A percentile compares a stretch with the other conserved stretches of the same genome.
These are phyloP conservation scores for Caracal caracal DNA, from an alignment of 2,113 vertebrate genomes.

Conservation along the genomic window DNA sequence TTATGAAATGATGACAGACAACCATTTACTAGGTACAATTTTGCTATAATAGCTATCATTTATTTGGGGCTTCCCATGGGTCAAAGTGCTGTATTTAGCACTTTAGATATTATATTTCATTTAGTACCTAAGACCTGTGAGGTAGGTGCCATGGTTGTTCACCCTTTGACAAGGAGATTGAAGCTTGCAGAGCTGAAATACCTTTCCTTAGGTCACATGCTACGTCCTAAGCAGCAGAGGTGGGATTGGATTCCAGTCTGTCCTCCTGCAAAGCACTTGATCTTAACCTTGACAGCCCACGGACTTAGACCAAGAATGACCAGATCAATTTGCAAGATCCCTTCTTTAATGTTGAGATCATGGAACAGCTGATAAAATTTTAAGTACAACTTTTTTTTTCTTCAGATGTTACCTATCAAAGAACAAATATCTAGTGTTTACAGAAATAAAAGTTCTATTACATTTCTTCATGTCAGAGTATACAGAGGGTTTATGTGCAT, in stretches of 20 bases:
- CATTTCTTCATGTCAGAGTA: constrained; percentile 50
- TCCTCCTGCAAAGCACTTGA: neutral
- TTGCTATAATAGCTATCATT: neutral
- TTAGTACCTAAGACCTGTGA: neutral
- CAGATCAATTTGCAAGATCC: neutral
- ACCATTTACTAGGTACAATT: neutral
- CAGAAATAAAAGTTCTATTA: constrained; percentile 64
- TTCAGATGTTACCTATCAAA: constrained; percentile 31
- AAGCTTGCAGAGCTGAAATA: neutral
- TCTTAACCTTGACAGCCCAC: neutral
- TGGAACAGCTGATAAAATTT: constrained; percentile 19
- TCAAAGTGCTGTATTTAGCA: neutral
- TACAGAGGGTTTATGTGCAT: constrained; percentile 73
- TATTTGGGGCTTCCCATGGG: neutral
- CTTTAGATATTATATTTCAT: neutral
- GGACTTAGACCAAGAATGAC: neutral
- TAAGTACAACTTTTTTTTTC: neutral
- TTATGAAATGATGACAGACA: neutral
- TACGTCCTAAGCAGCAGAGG: neutral
- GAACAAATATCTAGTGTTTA: constrained; percentile 54
- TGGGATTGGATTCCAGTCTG: no score
- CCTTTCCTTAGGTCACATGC: no score
- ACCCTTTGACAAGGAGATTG: neutral
- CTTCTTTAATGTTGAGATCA: constrained; percentile 14
- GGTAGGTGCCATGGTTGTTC: neutral